These are phyloP conservation scores for Molorchus minor DNA, from an alignment of 2,888 invertebrate genomes.

Conservation along the genomic window DNA sequence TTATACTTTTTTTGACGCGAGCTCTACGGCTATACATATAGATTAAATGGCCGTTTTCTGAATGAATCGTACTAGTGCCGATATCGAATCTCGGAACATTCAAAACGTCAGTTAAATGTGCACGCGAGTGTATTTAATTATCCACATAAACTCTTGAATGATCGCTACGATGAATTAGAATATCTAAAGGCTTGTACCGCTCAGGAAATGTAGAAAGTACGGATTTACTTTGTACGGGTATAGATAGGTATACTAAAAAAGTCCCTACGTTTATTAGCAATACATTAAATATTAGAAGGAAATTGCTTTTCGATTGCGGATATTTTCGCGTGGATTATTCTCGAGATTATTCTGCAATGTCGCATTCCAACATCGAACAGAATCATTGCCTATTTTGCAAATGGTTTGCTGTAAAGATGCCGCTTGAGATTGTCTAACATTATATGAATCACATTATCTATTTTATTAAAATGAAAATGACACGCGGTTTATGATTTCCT, in stretches of 20 bases:
- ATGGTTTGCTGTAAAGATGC: conserved; percentile 12
- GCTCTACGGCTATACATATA: background rate
- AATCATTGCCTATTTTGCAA: conserved; percentile 7
- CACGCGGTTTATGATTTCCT: too few species aligned
- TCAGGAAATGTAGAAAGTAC: too few species aligned
- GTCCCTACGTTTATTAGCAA: background rate
- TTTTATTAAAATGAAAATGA: conserved; percentile 36
- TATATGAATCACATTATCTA: conserved; percentile 40
- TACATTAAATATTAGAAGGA: background rate
- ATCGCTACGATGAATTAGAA: too few species aligned
- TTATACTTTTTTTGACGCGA: too few species aligned
- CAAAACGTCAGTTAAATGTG: background rate
- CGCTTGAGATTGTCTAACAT: conserved; percentile 22
- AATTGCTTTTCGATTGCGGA: background rate
- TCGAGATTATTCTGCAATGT: background rate
- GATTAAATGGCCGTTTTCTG: background rate
- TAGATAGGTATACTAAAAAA: background rate
- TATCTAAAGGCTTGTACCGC: too few species aligned
- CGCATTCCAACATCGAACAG: background rate
- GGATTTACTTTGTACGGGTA: background rate
- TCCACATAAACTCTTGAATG: background rate
- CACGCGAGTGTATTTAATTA: conserved; percentile 2
- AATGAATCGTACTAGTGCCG: background rate
- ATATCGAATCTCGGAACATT: conserved; percentile 1
- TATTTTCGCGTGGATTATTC: background rate